Base-by-base conservation (phyloP, 2,797 vertebrate genomes). In the Emys orbicularis region DNA sequence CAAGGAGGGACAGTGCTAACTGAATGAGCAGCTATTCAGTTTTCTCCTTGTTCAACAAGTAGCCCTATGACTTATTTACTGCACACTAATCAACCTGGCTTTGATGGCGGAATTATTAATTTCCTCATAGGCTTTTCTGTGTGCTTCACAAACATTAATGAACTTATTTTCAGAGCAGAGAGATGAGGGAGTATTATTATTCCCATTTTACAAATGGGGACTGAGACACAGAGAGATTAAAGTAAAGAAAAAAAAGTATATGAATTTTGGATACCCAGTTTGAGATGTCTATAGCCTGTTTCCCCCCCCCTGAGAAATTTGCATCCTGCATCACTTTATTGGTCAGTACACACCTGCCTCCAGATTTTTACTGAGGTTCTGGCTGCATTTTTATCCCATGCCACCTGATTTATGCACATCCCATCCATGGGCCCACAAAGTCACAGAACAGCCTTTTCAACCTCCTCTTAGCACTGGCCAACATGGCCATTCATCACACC, bases 1-100 rank as follows among this genome's bases (percentile, higher is more conserved):
- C 27, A 4, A 1, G 90, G 52, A 56, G 74, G 50, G 82, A 88
- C 49, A 19, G 56, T 29, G 85, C 34, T 92, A 49, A 21, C 54
- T 31, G 65, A 74, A 21, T 74, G 49, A 81, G 50, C 77, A 68
- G 84, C 96, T 96, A 94, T 94, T 94, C 94, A 85, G 23, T 74
- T 74, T 74, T 74, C 37, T 44, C 9, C 5, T 44, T 23, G 37
- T 56, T 92, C 87, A 74, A 8, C 80, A 91, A 90, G 90, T 80
- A 94, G 80, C 77, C 94, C 92, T 47, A 89, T 92, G 85, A 84
- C 90, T 1, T 0, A 94, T 95, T 97, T 96, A 96, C 91, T 96
- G 87, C 23, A 86, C 89, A 23, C 74, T 96, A 88, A 94, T 96
- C 94, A 93, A 93, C 53, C 49, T 37, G 0, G 0, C 82, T 96